A percentile compares a stretch with the other conserved stretches of the same genome.
These are phyloP conservation scores for Heliocidaris tuberculata DNA, from an alignment of 35 echinoderm and acorn worm genomes.

Conservation along the genomic window DNA sequence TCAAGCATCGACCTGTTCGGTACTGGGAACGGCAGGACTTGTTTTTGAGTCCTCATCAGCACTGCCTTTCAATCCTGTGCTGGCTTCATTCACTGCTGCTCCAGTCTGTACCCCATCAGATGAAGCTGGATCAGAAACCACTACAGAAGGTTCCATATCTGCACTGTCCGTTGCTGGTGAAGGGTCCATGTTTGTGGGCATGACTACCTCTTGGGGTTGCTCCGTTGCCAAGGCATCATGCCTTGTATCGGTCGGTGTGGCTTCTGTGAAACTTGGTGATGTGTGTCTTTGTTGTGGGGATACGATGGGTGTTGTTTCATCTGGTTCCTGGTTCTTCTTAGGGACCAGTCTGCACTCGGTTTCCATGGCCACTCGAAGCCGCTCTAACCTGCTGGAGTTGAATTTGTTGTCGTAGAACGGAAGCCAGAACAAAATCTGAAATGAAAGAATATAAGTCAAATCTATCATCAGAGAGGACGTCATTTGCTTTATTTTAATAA, in stretches of 20 bases:
- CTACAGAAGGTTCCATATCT: too few species aligned
- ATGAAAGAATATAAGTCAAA: not conserved
- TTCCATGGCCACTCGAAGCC: slow-evolving; percentile 53
- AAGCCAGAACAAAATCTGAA: slow-evolving; percentile 60
- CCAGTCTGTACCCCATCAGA: too few species aligned
- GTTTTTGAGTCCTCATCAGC: not conserved
- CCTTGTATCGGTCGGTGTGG: not conserved
- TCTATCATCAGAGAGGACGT: not conserved
- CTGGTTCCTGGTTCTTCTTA: not conserved
- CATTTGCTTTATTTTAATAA: not conserved
- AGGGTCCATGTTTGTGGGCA: not conserved
- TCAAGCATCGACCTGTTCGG: not conserved
- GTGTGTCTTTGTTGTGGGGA: not conserved
- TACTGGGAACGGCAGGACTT: not conserved
- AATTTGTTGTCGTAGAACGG: slow-evolving; percentile 79
- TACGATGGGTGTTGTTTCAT: not conserved
- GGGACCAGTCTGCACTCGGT: not conserved
- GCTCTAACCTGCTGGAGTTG: slow-evolving; percentile 52
- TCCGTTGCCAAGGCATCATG: not conserved
- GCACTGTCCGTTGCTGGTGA: not conserved
- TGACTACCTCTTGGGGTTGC: not conserved
- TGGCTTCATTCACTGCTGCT: not conserved
- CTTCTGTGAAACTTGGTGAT: not conserved
- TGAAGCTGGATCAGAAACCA: too few species aligned
- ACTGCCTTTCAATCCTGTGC: not conserved